Percentiles rank a stretch among this genome's conserved stretches.
These are phyloP conservation scores for Rhimphoctona megacephalus DNA, from an alignment of 2,888 invertebrate genomes.

Conservation along the genomic window DNA sequence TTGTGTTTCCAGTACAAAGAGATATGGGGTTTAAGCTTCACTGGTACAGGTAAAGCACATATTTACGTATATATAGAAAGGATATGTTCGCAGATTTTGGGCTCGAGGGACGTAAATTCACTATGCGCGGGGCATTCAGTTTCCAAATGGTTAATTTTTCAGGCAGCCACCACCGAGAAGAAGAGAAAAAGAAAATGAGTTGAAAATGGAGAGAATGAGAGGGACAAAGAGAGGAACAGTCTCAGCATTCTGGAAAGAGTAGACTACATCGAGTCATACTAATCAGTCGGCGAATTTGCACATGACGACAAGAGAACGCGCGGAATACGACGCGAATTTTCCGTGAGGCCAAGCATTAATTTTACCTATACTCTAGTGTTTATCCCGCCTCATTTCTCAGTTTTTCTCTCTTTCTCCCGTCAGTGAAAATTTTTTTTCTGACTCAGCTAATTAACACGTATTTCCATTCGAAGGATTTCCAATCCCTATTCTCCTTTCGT, in stretches of 20 bases:
- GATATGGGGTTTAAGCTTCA: slow-evolving; percentile 26
- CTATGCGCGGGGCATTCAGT: slow-evolving; percentile 63
- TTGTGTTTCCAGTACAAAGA: slow-evolving; percentile 32
- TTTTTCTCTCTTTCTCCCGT: slow-evolving; percentile 9
- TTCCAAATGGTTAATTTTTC: slow-evolving; percentile 70
- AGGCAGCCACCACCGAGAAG: slow-evolving; percentile 46
- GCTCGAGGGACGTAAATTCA: slow-evolving; percentile 65
- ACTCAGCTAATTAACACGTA: slow-evolving; percentile 18
- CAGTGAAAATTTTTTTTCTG: slow-evolving; percentile 5
- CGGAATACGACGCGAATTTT: slow-evolving; percentile 64
- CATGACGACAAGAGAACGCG: slow-evolving; percentile 41
- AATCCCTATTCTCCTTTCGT: slow-evolving; percentile 38
- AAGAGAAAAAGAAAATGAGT: slow-evolving; percentile 26
- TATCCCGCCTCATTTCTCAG: neutral
- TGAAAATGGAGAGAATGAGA: neutral
- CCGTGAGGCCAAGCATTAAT: slow-evolving; percentile 65
- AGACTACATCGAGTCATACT: slow-evolving; percentile 55
- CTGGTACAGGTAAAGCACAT: slow-evolving; percentile 8
- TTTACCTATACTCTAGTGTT: slow-evolving; percentile 40
- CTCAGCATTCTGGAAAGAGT: slow-evolving; percentile 25
- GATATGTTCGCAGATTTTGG: slow-evolving; percentile 33
- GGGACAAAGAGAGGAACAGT: slow-evolving; percentile 10
- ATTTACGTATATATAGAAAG: slow-evolving; percentile 15
- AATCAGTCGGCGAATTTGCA: slow-evolving; percentile 62
- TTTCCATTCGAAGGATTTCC: slow-evolving; percentile 45